Conservation (phyloP, 92 coral and sea anemone species). For the Umimayanthus kanabou region DNA sequence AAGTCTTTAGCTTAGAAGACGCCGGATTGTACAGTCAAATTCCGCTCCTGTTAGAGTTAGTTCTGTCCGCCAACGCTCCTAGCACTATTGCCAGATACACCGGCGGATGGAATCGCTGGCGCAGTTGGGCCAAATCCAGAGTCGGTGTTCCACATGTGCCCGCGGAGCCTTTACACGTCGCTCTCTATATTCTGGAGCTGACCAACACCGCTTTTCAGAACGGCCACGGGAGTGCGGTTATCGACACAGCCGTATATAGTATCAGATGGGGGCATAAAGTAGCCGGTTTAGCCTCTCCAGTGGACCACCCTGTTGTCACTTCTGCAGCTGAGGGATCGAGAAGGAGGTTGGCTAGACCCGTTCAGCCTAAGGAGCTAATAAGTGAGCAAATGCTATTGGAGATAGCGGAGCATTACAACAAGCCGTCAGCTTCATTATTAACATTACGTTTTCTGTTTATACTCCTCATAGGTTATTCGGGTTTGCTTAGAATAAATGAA, state of each 20-base stretch:
- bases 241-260: slow-evolving; percentile 53
- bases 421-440: slow-evolving; percentile 6
- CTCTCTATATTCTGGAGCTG: slow-evolving; percentile 35
- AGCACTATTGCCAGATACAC: slow-evolving; percentile 35
- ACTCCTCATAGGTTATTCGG: slow-evolving; percentile 12
- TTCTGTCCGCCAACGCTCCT: slow-evolving; percentile 31
- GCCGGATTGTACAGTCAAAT: slow-evolving; percentile 30
- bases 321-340: slow-evolving; percentile 31
- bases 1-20: slow-evolving; percentile 26
- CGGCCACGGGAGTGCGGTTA: slow-evolving; percentile 13
- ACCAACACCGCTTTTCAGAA: slow-evolving; percentile 28
- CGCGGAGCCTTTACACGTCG: slow-evolving; percentile 4
- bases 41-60: slow-evolving; percentile 39
- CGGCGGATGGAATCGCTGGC: slow-evolving; percentile 44
- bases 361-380: slow-evolving; percentile 41
- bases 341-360: slow-evolving; percentile 44
- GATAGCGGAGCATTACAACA: slow-evolving; percentile 25
- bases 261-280: slow-evolving; percentile 44
- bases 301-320: slow-evolving; percentile 48
- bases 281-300: slow-evolving; percentile 46
- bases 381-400: slow-evolving; percentile 35
- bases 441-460: neutral
- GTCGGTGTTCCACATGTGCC: slow-evolving; percentile 31
- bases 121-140: slow-evolving; percentile 28
- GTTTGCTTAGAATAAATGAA: slow-evolving; percentile 21